These are phyloP conservation scores for Coregonus suidteri DNA, from an alignment of 2,797 vertebrate genomes.

Conservation along the genomic window DNA sequence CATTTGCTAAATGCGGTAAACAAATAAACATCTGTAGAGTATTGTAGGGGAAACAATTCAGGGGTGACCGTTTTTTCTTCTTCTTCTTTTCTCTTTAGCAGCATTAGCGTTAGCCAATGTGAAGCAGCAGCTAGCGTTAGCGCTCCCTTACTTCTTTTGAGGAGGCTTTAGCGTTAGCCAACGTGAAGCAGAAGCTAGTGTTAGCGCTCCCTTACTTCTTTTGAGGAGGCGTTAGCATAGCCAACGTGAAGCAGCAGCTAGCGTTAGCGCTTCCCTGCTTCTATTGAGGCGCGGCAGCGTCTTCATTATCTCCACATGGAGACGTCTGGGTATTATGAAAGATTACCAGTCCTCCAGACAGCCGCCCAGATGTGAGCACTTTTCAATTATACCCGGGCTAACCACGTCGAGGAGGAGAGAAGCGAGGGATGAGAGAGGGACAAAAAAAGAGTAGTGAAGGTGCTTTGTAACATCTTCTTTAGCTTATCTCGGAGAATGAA, in stretches of 20 bases:
- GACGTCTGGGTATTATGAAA: constrained; percentile 56
- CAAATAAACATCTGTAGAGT: constrained; percentile 14
- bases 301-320: constrained; percentile 57
- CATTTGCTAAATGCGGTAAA: neutral
- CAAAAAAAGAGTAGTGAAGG: constrained; percentile 17
- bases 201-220: neutral
- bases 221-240: neutral
- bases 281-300: constrained; percentile 24
- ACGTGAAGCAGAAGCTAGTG: neutral
- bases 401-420: constrained; percentile 30
- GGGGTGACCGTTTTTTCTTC: neutral
- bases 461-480: constrained; percentile 7
- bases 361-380: constrained; percentile 52
- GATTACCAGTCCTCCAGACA: constrained; percentile 53
- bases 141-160: neutral
- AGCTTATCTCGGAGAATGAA: constrained; percentile 43
- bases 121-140: neutral
- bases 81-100: constrained; percentile 18
- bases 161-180: neutral
- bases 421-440: constrained; percentile 20
- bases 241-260: constrained; percentile 2
- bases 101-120: neutral
- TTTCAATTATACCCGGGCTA: constrained; percentile 63
- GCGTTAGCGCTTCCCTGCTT: neutral
- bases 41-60: neutral